Evolutionary conservation across 2,888 invertebrate species (phyloP).

Genomic region (Noctuana brunneofusca): DNA sequence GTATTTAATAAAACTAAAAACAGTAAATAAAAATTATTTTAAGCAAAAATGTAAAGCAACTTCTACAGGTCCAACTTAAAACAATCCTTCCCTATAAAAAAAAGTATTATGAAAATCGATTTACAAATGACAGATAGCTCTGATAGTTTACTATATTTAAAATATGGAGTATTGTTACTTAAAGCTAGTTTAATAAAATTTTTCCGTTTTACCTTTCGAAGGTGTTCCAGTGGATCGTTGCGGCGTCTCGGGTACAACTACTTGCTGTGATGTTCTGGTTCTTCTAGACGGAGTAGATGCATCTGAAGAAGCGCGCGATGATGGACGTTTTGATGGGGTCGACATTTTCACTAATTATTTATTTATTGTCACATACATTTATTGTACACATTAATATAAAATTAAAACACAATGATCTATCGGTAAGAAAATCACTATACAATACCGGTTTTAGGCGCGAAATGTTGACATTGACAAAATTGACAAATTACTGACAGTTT

Average conservation of each 20-base stretch:
- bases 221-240: constrained; percentile 73
- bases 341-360: constrained; percentile 55
- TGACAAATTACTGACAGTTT: not conserved
- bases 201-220: constrained; percentile 55
- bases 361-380: not conserved
- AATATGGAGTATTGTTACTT: too few relatives aligned
- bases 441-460: constrained; percentile 2
- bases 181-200: too few relatives aligned
- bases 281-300: constrained; percentile 73
- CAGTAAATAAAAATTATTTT: too few relatives aligned
- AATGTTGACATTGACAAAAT: not conserved
- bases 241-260: constrained; percentile 77
- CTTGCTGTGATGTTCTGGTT: constrained; percentile 71
- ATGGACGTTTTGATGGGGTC: constrained; percentile 70
- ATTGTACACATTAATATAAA: not conserved
- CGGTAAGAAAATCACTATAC: too few relatives aligned
- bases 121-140: too few relatives aligned
- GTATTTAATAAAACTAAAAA: too few relatives aligned
- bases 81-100: too few relatives aligned
- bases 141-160: too few relatives aligned
- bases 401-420: too few relatives aligned
- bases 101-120: too few relatives aligned
- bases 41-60: too few relatives aligned
- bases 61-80: too few relatives aligned
- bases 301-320: constrained; percentile 74